Base-by-base conservation (phyloP, 2,888 invertebrate genomes). In the Nomada ruficornis region DNA sequence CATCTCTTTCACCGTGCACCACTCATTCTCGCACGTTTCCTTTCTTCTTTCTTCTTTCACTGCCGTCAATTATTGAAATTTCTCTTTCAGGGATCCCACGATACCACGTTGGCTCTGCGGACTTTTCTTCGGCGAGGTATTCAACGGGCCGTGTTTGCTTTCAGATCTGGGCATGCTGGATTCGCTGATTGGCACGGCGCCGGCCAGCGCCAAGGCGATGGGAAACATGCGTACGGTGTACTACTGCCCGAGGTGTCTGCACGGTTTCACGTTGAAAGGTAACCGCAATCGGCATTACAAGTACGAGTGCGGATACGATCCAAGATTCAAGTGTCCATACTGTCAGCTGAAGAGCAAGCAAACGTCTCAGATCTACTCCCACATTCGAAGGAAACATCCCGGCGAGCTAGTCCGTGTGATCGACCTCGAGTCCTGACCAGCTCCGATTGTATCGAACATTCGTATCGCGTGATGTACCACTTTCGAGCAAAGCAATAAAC, bases 261-360 rank as follows among this genome's bases (percentile, higher is more conserved):
- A 89, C 50, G 88, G 90, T 29, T 93, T 92, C 74, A 89, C 91
- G 3, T 79, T 89, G 57, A 92, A 93, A 80, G 88, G 90, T 71
- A 92, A 92, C 74, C 88, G 91, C 69, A 92, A 91, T 76, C 90
- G 94, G 10, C 94, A 94, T 83, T 91, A 92, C 79, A 91, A 91
- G 69, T 93, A 91, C 86, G 94, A 94, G 80, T 94, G 94, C 77
- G 94, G 94, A 10, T 91, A 92, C 68, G 91, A 91, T 60, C 92
- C 94, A 10, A 90, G 92, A 77, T 94, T 94, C 88, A 92, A 91
- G 77, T 94, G 94, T 80, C 93, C 94, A 10, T 93, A 93, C 81
- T 94, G 94, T 81, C 88, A 90, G 0, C 85, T 93, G 15, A 89
- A 90, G 29, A 93, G 92, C 85, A 94, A 94, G 79, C 91, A 93